Conservation (phyloP, 2,888 invertebrate species). For the Apodemia hepburni region DNA sequence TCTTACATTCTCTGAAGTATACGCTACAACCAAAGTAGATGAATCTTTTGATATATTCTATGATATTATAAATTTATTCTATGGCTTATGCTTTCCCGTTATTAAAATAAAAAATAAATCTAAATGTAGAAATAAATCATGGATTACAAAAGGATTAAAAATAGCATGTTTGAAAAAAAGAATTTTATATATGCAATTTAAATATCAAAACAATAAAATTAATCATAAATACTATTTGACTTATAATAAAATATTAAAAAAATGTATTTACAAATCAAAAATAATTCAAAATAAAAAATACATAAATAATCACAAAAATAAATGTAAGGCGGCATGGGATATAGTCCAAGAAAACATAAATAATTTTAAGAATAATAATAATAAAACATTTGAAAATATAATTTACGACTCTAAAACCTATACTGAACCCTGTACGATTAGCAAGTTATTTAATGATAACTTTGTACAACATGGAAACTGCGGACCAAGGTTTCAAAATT, state of each 20-base stretch:
- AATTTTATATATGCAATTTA: neutral
- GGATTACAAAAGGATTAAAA: neutral
- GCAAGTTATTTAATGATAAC: conserved; percentile 12
- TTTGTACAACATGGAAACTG: neutral
- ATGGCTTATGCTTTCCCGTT: conserved; percentile 2
- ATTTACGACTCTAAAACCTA: neutral
- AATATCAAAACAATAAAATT: neutral
- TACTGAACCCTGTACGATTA: neutral
- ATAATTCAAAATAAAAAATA: conserved; percentile 15
- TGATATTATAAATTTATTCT: neutral
- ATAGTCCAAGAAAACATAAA: conserved; percentile 9
- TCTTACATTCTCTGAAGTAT: conserved; percentile 5
- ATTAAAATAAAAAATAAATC: conserved; percentile 3
- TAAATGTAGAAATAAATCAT: neutral
- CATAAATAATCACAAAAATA: conserved; percentile 16
- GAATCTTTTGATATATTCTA: neutral
- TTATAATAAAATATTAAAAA: too few species aligned
- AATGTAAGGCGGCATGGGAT: conserved; percentile 17
- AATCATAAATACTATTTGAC: neutral
- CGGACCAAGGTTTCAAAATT: neutral
- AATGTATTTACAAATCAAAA: conserved; percentile 17
- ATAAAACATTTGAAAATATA: neutral
- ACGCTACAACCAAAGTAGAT: neutral
- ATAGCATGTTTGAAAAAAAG: neutral
- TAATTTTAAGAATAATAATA: neutral